These are phyloP conservation scores for Nothobranchius furzeri DNA, from an alignment of 2,113 vertebrate species.

Conservation along the genomic window DNA sequence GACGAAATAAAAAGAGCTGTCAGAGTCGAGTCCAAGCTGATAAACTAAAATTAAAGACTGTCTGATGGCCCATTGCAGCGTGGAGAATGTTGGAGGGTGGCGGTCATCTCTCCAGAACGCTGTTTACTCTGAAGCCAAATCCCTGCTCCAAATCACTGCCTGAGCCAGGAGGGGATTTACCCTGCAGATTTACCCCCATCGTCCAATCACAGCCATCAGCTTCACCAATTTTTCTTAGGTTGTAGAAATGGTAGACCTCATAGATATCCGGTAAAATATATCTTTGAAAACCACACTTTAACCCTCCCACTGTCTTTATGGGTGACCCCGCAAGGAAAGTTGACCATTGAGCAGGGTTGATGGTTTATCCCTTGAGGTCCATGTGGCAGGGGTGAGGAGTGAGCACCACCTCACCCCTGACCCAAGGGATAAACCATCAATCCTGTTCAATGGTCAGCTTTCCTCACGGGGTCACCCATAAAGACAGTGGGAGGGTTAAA, in stretches of 20 bases:
- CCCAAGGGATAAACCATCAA: too few relatives aligned
- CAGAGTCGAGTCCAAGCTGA: conserved; percentile 7
- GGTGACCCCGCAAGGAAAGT: too few relatives aligned
- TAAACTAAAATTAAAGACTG: conserved; percentile 13
- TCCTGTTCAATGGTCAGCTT: too few relatives aligned
- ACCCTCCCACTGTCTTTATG: too few relatives aligned
- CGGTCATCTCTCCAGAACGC: conserved; percentile 37
- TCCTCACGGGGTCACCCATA: too few relatives aligned
- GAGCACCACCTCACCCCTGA: too few relatives aligned
- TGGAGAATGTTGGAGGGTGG: conserved; percentile 6
- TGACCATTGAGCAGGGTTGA: too few relatives aligned
- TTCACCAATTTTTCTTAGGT: conserved; percentile 41
- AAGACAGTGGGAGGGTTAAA: too few relatives aligned
- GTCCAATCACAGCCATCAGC: conserved; percentile 63
- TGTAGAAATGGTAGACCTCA: conserved; percentile 4
- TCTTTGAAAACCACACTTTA: not conserved
- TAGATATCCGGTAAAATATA: conserved; percentile 4
- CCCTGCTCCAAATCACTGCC: conserved; percentile 60
- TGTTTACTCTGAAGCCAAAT: conserved; percentile 60
- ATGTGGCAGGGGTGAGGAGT: too few relatives aligned
- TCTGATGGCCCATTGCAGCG: conserved; percentile 4
- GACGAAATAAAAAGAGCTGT: not conserved
- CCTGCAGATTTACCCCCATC: conserved; percentile 65
- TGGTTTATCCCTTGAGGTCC: too few relatives aligned
- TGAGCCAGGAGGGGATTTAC: conserved; percentile 69